Conservation (phyloP, 2,797 vertebrate genomes). For the Lepilemur septentrionalis region DNA sequence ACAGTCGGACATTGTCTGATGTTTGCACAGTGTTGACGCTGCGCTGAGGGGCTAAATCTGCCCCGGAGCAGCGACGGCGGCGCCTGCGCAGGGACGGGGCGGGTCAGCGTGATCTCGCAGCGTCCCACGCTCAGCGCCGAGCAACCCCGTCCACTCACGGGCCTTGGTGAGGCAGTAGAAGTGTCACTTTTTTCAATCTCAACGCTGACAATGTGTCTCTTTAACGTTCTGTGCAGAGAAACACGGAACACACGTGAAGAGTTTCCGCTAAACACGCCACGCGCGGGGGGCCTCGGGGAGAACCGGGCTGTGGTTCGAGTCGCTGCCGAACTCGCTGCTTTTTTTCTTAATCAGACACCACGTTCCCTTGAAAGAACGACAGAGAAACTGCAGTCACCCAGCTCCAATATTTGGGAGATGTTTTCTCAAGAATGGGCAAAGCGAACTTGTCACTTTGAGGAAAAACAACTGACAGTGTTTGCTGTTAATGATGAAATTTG, state of each 20-base stretch:
- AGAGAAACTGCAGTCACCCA: neutral
- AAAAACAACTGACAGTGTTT: neutral
- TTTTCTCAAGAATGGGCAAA: neutral
- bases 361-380: neutral
- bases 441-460: neutral
- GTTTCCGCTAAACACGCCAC: neutral
- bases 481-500: neutral
- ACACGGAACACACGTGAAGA: neutral
- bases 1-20: too few relatives aligned
- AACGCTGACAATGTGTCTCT: neutral
- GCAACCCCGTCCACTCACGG: neutral
- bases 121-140: rapidly evolving
- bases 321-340: rapidly evolving
- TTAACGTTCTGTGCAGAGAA: too few relatives aligned
- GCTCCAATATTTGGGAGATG: neutral
- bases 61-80: too few relatives aligned
- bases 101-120: neutral
- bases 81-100: too few relatives aligned
- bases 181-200: too few relatives aligned
- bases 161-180: neutral
- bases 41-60: too few relatives aligned
- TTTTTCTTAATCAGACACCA: too few relatives aligned
- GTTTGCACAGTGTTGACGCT: too few relatives aligned
- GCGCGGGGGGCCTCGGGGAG: rapidly evolving
- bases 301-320: neutral